Evolutionary conservation across 2,113 vertebrate species (phyloP), one percentile per base, ranked within the genome.

Genomic region (Notarius lentiginosus): DNA sequence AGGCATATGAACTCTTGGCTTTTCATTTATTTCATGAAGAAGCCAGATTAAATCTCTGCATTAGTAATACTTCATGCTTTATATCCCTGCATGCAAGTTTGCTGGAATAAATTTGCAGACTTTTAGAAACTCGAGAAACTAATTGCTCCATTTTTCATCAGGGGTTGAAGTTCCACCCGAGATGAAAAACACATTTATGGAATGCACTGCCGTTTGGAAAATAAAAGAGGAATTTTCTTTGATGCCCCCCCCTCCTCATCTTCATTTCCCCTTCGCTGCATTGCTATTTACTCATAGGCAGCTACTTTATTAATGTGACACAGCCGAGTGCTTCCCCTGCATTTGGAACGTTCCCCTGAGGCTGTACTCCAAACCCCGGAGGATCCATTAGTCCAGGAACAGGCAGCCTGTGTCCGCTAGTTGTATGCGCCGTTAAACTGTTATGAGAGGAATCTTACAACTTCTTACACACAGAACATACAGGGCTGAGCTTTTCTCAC

Each of bases 301-400:
- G 87, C 79, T 89, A 89, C 91, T 93, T 92, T 90, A 93, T 94
- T 91, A 92, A 88, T 82, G 89, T 88, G 79, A 90, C 86, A 66
- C 83, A 88, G 82, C 58, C 22, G 85, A 91, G 88, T 89, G 70
- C 84, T 89, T 93, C 91, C 56, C 55, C 53, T 17, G 53, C 66
- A 70, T 90, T 88, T 85, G 86, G 63, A 82, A 34, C 60, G 4
- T 86, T 91, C 88, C 91, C 91, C 82, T 76, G 81, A 85, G 87
- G 66, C 89, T 89, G 65, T 86, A 77, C 88, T 88, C 85, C 82
- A 77, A 90, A 80, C 89, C 88, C 88, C 84, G 83, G 55, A 91
- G 89, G 75, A 41, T 70, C 84, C 89, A 89, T 87, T 92, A 88
- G 91, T 83, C 70, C 76, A 60, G 82, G 84, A 85, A 90, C 87